Evolutionary conservation across 2,888 invertebrate species (phyloP), one percentile per base, ranked within the genome.

Genomic region (Chironomus tentans): DNA sequence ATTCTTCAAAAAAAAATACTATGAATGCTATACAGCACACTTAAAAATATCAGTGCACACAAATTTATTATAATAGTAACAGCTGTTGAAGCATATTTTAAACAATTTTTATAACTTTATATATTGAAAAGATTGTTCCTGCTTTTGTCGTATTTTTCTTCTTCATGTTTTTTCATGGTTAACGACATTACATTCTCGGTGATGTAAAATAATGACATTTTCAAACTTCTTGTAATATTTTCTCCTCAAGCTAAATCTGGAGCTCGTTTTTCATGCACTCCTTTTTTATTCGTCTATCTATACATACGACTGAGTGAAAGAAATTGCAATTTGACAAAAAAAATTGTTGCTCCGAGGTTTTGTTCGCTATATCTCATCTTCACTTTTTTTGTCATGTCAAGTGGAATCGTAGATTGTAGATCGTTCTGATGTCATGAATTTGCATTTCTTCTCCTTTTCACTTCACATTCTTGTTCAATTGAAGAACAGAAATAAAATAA

Each of bases 51-150:
- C 38, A 38, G 7, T 56, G 56, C 56, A 56, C 56, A 56, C 56
- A 56, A 70, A 70, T 70, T 70, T 50, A 70, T 70, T 50, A n/a
- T n/a, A n/a, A n/a, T n/a, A 48, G 22, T n/a, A 72, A 72, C 72
- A 72, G 72, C 72, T 72, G 72, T 21, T 15, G 61, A 28, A 50
- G 72, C 38, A 38, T 70, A 48, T 70, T 70, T 46, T 22, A 70
- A 70, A 68, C 38, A 46, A 24, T 48, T 46, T 21, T 70, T 47
- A 70, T 70, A 48, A 70, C 28, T 70, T 70, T 24, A 65, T 38
- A 38, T 65, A 38, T 61, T 72, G 56, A 72, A 72, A 38, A 62
- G 50, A 61, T 62, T 56, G 38, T 38, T 38, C 38, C 38, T 38
- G 38, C 38, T 38, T 38, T 10, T 38, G 38, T 10, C 38, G 38